Evolutionary conservation across 30 jellyfish, hydroid and myxozoan genomes (phyloP).

Genomic region (Pelagia noctiluca): DNA sequence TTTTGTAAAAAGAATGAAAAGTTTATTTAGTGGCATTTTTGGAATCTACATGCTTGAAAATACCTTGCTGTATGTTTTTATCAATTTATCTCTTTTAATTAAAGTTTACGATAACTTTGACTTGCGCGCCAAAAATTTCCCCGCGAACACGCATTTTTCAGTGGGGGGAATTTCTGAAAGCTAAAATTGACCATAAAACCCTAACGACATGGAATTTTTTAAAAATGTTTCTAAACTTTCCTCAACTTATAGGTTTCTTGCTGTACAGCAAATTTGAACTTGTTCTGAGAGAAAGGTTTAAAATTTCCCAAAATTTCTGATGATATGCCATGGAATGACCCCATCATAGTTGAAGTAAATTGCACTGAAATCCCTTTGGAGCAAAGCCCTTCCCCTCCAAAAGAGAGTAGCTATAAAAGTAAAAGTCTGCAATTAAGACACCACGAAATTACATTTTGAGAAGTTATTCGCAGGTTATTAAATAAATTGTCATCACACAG

Average conservation of each 20-base stretch:
- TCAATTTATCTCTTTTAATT: not conserved
- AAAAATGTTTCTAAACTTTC: not conserved
- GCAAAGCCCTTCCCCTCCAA: too few species aligned
- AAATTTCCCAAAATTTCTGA: constrained; percentile 2
- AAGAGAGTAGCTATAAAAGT: too few species aligned
- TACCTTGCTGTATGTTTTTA: not conserved
- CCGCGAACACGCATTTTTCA: not conserved
- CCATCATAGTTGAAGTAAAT: too few species aligned
- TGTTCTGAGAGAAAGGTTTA: constrained; percentile 11
- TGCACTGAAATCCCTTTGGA: too few species aligned
- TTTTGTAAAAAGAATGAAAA: not conserved
- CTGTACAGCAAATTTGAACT: constrained; percentile 22
- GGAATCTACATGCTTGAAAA: constrained; percentile 29
- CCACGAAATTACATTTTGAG: too few species aligned
- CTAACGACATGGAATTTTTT: constrained; percentile 3
- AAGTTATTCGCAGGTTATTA: too few species aligned
- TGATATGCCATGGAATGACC: constrained; percentile 32
- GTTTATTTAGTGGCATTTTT: constrained; percentile 1
- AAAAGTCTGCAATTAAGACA: too few species aligned
- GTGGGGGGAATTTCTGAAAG: too few species aligned
- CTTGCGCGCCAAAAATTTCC: constrained; percentile 9
- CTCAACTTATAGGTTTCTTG: not conserved
- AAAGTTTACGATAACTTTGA: not conserved
- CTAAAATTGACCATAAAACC: not conserved
- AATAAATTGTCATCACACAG: too few species aligned